These are phyloP conservation scores for Ceratina japonica DNA, from an alignment of 1,140 invertebrate species.

Conservation along the genomic window DNA sequence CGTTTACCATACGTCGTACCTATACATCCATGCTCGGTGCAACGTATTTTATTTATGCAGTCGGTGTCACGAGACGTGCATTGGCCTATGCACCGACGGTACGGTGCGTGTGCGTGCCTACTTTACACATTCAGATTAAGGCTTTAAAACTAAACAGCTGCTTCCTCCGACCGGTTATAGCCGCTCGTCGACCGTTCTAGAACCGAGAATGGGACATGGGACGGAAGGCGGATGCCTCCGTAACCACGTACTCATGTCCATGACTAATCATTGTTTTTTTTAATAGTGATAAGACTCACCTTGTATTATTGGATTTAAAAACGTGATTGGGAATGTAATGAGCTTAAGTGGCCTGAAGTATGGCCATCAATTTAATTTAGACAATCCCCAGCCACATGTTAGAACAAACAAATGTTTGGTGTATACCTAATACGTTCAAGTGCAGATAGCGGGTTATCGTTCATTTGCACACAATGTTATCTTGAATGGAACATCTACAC, in stretches of 20 bases:
- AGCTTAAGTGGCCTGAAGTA: no score
- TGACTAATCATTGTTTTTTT: neutral
- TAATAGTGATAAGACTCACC: neutral
- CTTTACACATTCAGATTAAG: slow-evolving; percentile 9
- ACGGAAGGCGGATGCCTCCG: no score
- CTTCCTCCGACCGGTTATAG: slow-evolving; percentile 17
- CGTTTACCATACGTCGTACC: neutral
- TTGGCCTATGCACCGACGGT: neutral
- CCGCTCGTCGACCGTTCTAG: slow-evolving; percentile 10
- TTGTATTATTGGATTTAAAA: neutral
- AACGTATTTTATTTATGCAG: neutral
- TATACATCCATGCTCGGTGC: no score
- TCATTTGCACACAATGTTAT: neutral
- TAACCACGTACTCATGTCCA: no score
- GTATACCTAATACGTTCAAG: neutral
- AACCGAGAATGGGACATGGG: neutral
- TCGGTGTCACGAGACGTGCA: no score
- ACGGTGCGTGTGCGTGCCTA: neutral
- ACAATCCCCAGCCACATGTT: no score
- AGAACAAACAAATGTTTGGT: neutral
- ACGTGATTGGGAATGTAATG: no score
- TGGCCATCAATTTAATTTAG: no score
- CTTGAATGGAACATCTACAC: neutral
- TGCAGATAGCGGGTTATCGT: neutral
- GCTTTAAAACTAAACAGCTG: slow-evolving; percentile 43